phyloP scores from a whole-genome alignment of 2,797 vertebrate genomes.

The Crocidura indochinensis region DNA sequence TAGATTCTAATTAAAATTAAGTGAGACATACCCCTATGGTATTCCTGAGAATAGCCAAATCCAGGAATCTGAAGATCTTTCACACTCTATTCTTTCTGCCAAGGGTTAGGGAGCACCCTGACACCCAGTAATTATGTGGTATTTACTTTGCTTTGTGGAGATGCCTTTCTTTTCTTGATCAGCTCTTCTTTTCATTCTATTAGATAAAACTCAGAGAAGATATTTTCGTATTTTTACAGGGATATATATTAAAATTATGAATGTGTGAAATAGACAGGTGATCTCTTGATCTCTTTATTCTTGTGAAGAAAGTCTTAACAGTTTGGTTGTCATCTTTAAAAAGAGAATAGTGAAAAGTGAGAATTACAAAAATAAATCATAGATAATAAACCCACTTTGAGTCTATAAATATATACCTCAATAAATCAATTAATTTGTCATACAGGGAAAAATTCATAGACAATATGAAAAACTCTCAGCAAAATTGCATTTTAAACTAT shows the following conservation, averaged over 20 bases:
- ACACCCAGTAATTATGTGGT: neutral
- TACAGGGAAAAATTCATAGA: neutral
- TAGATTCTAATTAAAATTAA: constrained; percentile 70
- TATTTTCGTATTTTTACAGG: neutral
- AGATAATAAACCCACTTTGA: constrained; percentile 10
- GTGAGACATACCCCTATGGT: constrained; percentile 14
- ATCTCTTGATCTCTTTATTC: constrained; percentile 13
- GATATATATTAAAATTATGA: neutral
- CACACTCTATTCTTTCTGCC: neutral
- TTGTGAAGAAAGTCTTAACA: neutral
- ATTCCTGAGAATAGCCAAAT: constrained; percentile 10
- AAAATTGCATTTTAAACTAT: constrained; percentile 46
- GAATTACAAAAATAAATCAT: neutral
- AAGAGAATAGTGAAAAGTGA: neutral
- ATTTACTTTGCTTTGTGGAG: neutral
- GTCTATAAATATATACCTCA: constrained; percentile 21
- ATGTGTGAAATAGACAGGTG: neutral
- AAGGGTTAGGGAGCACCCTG: neutral
- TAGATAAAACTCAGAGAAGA: neutral
- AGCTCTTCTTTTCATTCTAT: neutral
- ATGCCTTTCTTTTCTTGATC: neutral
- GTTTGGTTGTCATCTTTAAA: neutral
- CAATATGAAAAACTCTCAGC: neutral
- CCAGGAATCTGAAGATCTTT: neutral
- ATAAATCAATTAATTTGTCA: neutral